These are phyloP conservation scores for Desmodus rotundus DNA, from an alignment of 2,113 vertebrate species.

Conservation along the genomic window DNA sequence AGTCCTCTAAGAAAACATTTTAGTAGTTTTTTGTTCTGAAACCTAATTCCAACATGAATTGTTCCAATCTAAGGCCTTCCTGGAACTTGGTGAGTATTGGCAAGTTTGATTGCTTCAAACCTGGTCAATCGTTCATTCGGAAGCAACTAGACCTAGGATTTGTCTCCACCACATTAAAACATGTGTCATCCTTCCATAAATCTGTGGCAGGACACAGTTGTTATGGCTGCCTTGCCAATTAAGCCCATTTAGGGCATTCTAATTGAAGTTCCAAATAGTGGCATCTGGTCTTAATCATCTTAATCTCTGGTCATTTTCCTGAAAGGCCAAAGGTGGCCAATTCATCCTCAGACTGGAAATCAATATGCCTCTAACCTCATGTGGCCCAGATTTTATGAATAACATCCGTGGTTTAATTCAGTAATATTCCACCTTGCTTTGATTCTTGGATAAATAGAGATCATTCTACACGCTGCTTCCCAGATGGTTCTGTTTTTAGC, in stretches of 20 bases:
- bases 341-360: conserved; percentile 61
- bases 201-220: conserved; percentile 58
- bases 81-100: conserved; percentile 29
- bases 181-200: conserved; percentile 30
- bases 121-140: not conserved
- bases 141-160: conserved; percentile 26
- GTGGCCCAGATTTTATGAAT: conserved; percentile 66
- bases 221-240: conserved; percentile 50
- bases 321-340: conserved; percentile 65
- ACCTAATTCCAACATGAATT: not conserved
- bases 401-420: conserved; percentile 59
- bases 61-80: conserved; percentile 1
- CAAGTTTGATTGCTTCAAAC: conserved; percentile 12
- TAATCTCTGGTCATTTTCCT: conserved; percentile 70
- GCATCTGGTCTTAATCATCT: conserved; percentile 70
- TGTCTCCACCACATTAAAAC: conserved; percentile 64
- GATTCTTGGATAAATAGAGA: conserved; percentile 66
- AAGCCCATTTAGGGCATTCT: conserved; percentile 38
- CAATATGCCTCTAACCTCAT: conserved; percentile 69
- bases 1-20: conserved; percentile 41
- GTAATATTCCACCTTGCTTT: conserved; percentile 69
- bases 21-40: not conserved
- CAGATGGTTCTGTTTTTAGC: conserved; percentile 61
- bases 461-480: conserved; percentile 22
- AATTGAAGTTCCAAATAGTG: conserved; percentile 40